Evolutionary conservation across 1,140 invertebrate genomes (phyloP).

Genomic region (Nephila pilipes): DNA sequence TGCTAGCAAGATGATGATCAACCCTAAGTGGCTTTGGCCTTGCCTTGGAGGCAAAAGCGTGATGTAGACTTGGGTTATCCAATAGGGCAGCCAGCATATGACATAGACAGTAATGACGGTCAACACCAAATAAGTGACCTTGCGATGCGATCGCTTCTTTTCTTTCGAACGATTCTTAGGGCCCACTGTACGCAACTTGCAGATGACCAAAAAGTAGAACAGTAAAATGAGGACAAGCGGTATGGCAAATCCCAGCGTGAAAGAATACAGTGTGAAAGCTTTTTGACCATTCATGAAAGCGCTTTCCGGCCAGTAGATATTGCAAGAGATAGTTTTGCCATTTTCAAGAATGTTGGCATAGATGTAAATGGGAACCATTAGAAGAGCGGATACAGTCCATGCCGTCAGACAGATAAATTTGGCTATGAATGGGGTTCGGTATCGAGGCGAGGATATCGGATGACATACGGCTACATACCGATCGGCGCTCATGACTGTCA

Average conservation of each 20-base stretch:
- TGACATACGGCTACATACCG: conserved; percentile 97
- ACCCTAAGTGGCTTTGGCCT: conserved; percentile 85
- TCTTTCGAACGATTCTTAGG: conserved; percentile 88
- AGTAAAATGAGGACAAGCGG: conserved; percentile 95
- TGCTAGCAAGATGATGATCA: conserved; percentile 90
- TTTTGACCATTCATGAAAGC: conserved; percentile 84
- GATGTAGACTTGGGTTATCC: conserved; percentile 88
- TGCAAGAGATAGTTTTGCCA: conserved; percentile 84
- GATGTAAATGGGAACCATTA: conserved; percentile 95
- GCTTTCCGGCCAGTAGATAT: conserved; percentile 90
- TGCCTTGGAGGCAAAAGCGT: conserved; percentile 77
- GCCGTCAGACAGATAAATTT: conserved; percentile 91
- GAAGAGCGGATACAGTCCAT: conserved; percentile 90
- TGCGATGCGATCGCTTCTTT: conserved; percentile 94
- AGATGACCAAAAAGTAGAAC: conserved; percentile 96
- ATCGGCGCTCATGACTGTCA: conserved; percentile 97
- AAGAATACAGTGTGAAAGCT: conserved; percentile 94
- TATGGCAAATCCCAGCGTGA: conserved; percentile 95
- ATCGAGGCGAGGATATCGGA: conserved; percentile 92
- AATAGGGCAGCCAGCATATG: conserved; percentile 97
- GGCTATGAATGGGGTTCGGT: conserved; percentile 92
- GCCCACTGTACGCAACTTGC: conserved; percentile 86
- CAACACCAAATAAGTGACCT: conserved; percentile 96
- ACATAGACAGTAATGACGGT: conserved; percentile 98
- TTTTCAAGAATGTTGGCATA: conserved; percentile 89